phyloP scores from a whole-genome alignment of 2,113 vertebrate genomes.

The Microtus oregoni region DNA sequence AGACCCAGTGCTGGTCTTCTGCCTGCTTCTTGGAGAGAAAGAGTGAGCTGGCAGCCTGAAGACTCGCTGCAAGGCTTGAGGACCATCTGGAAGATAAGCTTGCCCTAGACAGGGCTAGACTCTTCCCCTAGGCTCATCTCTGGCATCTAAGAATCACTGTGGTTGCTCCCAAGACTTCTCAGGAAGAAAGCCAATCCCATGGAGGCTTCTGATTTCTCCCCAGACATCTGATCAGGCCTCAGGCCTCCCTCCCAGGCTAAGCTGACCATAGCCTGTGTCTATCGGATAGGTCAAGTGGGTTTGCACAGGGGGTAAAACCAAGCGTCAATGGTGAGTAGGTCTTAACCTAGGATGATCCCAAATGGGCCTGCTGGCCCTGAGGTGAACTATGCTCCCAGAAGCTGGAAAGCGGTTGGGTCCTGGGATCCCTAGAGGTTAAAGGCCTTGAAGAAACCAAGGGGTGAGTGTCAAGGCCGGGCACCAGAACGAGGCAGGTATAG shows the following conservation, averaged over 20 bases:
- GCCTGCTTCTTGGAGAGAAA: neutral
- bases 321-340: neutral
- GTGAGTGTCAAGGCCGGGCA: neutral
- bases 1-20: neutral
- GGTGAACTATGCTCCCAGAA: neutral
- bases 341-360: neutral
- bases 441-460: neutral
- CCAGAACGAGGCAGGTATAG: neutral
- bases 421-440: neutral
- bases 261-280: neutral
- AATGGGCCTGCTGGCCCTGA: neutral
- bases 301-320: neutral
- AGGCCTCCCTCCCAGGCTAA: neutral
- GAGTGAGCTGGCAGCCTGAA: neutral
- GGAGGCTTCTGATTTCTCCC: neutral
- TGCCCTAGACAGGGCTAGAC: neutral
- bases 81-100: neutral
- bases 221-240: neutral
- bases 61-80: constrained; percentile 22
- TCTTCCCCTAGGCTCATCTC: neutral
- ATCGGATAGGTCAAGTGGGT: neutral
- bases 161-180: neutral
- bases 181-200: neutral
- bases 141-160: neutral
- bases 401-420: neutral